A percentile compares a stretch with the other conserved stretches of the same genome.
Conservation (phyloP, 2,888 invertebrate species). For the Heliconius aoede region DNA sequence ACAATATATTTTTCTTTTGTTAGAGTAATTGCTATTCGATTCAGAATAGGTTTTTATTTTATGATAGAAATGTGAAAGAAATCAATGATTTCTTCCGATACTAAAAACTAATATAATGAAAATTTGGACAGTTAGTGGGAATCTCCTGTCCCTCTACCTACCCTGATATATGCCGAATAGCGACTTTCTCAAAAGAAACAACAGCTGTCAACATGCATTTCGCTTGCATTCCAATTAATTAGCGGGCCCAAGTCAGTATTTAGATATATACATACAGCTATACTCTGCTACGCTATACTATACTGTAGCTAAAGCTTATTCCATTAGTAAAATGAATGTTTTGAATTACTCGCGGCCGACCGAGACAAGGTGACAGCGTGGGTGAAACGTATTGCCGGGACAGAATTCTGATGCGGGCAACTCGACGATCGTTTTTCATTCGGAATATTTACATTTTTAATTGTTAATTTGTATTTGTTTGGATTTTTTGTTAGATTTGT, state of each 20-base stretch:
- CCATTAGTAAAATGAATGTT: conserved; percentile 85
- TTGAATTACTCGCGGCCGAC: conserved; percentile 71
- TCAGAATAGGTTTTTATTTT: too few species aligned
- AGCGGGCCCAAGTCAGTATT: conserved; percentile 73
- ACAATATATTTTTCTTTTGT: too few species aligned
- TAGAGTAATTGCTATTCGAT: too few species aligned
- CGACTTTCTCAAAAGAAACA: conserved; percentile 45
- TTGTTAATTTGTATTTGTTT: conserved; percentile 12
- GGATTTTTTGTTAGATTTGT: neutral
- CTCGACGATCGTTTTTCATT: conserved; percentile 25
- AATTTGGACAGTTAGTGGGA: too few species aligned
- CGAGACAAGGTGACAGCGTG: conserved; percentile 53
- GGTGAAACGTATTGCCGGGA: conserved; percentile 55
- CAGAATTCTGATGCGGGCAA: conserved; percentile 47
- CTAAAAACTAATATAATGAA: too few species aligned
- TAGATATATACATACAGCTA: conserved; percentile 74
- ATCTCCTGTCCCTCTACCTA: too few species aligned
- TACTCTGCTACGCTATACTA: conserved; percentile 21
- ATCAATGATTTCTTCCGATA: too few species aligned
- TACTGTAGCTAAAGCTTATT: conserved; percentile 65
- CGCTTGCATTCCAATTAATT: conserved; percentile 82
- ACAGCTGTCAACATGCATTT: conserved; percentile 63
- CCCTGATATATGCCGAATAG: too few species aligned
- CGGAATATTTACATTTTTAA: conserved; percentile 2
- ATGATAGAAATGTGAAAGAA: too few species aligned